Evolutionary conservation across 2,888 invertebrate genomes (phyloP).

Genomic region (Diarsia rubi): DNA sequence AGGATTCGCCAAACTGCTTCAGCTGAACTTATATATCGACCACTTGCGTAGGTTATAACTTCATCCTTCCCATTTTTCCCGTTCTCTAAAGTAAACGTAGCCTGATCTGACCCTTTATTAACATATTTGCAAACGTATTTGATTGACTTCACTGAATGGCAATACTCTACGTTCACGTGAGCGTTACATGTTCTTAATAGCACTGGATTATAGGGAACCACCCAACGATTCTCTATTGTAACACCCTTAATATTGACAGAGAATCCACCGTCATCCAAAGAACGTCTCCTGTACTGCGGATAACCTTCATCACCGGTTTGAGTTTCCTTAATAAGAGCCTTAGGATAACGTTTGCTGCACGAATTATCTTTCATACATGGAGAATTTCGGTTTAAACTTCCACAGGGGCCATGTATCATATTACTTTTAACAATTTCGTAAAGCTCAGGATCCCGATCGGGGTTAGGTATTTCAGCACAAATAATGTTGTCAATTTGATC

Average conservation of each 20-base stretch:
- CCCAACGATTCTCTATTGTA: neutral
- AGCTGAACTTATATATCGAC: slow-evolving; percentile 9
- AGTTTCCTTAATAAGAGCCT: neutral
- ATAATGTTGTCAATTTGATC: neutral
- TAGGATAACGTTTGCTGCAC: neutral
- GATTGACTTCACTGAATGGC: slow-evolving; percentile 2
- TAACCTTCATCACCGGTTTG: slow-evolving; percentile 6
- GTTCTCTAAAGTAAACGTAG: neutral
- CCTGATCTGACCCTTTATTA: slow-evolving; percentile 5
- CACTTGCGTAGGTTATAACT: neutral
- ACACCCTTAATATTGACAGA: neutral
- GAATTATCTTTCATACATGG: slow-evolving; percentile 7
- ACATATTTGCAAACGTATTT: slow-evolving; percentile 9
- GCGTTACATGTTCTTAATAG: neutral
- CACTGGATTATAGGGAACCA: neutral
- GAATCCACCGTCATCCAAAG: neutral
- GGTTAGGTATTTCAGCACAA: slow-evolving; percentile 3
- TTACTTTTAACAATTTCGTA: neutral
- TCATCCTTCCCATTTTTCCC: neutral
- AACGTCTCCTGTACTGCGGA: neutral
- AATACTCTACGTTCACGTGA: neutral
- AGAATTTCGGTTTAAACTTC: neutral
- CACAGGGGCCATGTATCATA: slow-evolving; percentile 16
- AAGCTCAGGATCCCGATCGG: neutral
- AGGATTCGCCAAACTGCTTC: slow-evolving; percentile 8